These are phyloP conservation scores for Pao palembangensis DNA, from an alignment of 2,113 vertebrate genomes.

Conservation along the genomic window DNA sequence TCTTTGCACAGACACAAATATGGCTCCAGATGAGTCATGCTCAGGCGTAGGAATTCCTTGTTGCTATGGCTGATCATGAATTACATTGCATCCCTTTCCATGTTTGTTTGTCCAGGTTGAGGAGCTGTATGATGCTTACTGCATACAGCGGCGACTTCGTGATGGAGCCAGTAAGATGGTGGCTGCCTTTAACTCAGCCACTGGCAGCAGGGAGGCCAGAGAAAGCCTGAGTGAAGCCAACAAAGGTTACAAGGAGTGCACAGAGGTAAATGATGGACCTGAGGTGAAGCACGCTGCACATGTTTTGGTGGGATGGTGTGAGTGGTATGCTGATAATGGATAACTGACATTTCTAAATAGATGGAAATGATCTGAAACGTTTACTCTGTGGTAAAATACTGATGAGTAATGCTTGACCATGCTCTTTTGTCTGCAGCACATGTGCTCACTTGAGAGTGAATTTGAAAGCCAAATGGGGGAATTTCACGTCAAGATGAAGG, in stretches of 20 bases:
- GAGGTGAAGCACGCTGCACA: background rate
- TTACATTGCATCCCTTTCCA: background rate
- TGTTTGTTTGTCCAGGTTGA: conserved; percentile 80
- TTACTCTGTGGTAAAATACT: background rate
- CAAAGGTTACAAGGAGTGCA: conserved; percentile 94
- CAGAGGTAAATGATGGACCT: conserved; percentile 81
- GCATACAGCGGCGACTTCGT: conserved; percentile 90
- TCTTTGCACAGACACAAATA: background rate
- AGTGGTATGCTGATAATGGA: no score
- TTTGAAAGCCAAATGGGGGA: conserved; percentile 95
- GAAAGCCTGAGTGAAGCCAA: conserved; percentile 94
- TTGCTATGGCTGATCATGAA: background rate
- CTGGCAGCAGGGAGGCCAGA: conserved; percentile 88
- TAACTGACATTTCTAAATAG: no score
- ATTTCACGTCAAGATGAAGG: conserved; percentile 98
- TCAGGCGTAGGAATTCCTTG: background rate
- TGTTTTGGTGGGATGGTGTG: background rate
- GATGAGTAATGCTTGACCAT: background rate
- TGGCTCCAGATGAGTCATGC: background rate
- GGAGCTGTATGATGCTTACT: conserved; percentile 94
- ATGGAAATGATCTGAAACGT: background rate
- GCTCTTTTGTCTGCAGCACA: conserved; percentile 78
- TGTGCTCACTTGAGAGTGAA: conserved; percentile 94
- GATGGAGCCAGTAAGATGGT: conserved; percentile 99
- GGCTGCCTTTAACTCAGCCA: conserved; percentile 88